Evolutionary conservation across 1,140 invertebrate genomes (phyloP), one percentile per base, ranked within the genome.

Genomic region (Catajapyx aquilonaris): DNA sequence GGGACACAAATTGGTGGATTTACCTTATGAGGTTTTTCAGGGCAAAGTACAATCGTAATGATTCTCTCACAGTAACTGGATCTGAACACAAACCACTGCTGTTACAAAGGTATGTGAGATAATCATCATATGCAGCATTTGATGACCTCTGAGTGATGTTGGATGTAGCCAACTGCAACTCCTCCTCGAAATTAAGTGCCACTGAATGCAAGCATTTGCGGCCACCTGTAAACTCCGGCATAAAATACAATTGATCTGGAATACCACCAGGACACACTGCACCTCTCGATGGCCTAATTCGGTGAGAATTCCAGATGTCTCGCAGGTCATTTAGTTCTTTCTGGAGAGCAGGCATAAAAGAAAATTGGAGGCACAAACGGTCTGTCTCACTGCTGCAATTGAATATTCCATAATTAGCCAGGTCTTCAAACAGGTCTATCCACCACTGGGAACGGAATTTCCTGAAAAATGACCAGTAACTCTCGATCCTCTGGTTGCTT

Each of bases 151-250:
- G n/a, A n/a, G n/a, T n/a, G n/a, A n/a, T n/a, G n/a, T n/a, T 28
- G n/a, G n/a, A 28, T 10, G 9, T 28, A 28, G 25, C 23, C 37
- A 34, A 33, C 38, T 15, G 20, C 2, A 34, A 30, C 34, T 19
- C 30, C 5, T 17, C 11, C 3, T 3, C 31, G 31, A 18, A 40
- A 11, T 35, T 5, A 21, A 37, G 36, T 39, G 10, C 25, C n/a
- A n/a, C n/a, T n/a, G n/a, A n/a, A n/a, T 4, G 23, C 7, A 28
- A 13, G 13, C 23, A 28, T 13, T 28, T 7, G 7, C 23, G 23
- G 23, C 23, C 23, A 28, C 23, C 23, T 9, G 7, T 9, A 9
- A 28, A 28, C 23, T 28, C 23, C 23, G 23, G 23, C 7, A 9
- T 7, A 13, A 28, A 28, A 28, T 9, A 28, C 23, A 28, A 13